A percentile compares a stretch with the other conserved stretches of the same genome.
Evolutionary conservation across 2,888 invertebrate genomes (phyloP).

Genomic region (Buathra laborator): DNA sequence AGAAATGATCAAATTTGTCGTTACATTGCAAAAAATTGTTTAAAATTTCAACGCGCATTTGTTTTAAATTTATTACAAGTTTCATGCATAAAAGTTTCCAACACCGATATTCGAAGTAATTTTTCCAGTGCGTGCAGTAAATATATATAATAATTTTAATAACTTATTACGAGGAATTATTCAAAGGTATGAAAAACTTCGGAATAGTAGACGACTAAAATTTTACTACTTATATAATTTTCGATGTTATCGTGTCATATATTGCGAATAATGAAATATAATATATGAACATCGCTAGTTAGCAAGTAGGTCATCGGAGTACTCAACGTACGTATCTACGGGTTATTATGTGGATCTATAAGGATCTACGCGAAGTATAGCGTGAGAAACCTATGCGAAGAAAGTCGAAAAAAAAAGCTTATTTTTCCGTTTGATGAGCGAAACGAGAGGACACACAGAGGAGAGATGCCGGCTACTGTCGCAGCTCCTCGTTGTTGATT

Average conservation of each 20-base stretch:
- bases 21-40: too few relatives aligned
- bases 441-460: neutral
- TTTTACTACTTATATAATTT: neutral
- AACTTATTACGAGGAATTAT: too few relatives aligned
- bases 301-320: neutral
- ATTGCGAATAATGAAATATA: slow-evolving; percentile 10
- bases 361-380: neutral
- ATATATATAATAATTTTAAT: too few relatives aligned
- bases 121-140: too few relatives aligned
- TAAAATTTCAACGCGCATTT: too few relatives aligned
- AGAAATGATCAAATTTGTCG: too few relatives aligned
- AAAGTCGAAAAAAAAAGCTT: neutral
- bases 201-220: too few relatives aligned
- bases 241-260: slow-evolving; percentile 40
- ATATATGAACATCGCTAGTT: slow-evolving; percentile 1
- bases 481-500: slow-evolving; percentile 48
- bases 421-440: slow-evolving; percentile 2
- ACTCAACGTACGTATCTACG: neutral
- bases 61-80: too few relatives aligned
- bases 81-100: too few relatives aligned
- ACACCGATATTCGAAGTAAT: too few relatives aligned
- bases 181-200: too few relatives aligned
- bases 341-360: neutral
- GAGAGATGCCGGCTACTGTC: neutral
- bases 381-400: slow-evolving; percentile 1